Evolutionary conservation across 2,888 invertebrate genomes (phyloP).

Genomic region (Drosophila neutralis): DNA sequence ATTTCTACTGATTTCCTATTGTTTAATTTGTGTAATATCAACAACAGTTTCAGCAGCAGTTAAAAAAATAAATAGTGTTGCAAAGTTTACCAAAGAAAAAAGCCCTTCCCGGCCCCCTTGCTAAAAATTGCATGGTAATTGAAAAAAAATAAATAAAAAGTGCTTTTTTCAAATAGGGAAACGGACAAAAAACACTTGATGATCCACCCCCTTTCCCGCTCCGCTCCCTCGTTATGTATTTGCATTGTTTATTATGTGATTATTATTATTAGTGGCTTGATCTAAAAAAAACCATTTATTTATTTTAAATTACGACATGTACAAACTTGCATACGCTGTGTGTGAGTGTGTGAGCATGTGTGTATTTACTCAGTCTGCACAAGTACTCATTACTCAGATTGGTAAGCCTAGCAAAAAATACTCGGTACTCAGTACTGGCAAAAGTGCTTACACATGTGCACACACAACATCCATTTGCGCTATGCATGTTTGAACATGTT

Average conservation of each 20-base stretch:
- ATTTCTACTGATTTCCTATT: neutral
- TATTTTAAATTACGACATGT: neutral
- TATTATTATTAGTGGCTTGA: neutral
- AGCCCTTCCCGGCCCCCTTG: too few relatives aligned
- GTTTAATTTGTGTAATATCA: neutral
- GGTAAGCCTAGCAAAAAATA: neutral
- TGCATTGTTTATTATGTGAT: neutral
- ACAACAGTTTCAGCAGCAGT: neutral
- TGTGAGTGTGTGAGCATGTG: neutral
- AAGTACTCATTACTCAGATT: neutral
- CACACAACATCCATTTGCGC: conserved; percentile 3
- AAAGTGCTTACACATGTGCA: neutral
- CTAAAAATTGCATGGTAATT: neutral
- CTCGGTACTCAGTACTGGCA: neutral
- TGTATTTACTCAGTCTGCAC: neutral
- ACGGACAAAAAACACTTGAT: neutral
- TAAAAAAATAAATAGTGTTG: neutral
- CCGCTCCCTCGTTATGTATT: neutral
- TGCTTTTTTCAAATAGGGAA: neutral
- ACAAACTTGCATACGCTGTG: neutral
- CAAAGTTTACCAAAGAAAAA: neutral
- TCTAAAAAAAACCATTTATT: neutral
- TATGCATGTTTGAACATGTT: conserved; percentile 15
- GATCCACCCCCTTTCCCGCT: neutral
- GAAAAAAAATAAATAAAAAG: neutral